Base-by-base conservation (phyloP, 2,888 invertebrate genomes). In the Carcina quercana region DNA sequence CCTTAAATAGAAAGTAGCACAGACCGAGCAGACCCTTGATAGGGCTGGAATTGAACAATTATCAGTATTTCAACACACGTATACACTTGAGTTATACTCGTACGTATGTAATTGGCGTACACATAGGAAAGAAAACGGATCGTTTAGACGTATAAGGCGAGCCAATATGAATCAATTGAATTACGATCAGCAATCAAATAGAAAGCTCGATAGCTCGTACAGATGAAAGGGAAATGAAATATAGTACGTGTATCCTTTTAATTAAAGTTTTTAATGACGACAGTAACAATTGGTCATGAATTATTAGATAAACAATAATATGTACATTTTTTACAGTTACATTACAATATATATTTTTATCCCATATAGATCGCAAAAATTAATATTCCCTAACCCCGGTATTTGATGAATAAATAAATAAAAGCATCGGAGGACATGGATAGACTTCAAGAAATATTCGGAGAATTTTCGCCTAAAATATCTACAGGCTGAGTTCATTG, bases 401-500 rank as follows among this genome's bases (percentile, higher is more conserved):
- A n/a, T n/a, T n/a, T n/a, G n/a, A n/a, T n/a, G n/a, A n/a, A n/a
- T n/a, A n/a, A n/a, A n/a, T n/a, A n/a, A n/a, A n/a, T n/a, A n/a
- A n/a, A n/a, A n/a, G n/a, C n/a, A n/a, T n/a, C n/a, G n/a, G n/a
- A n/a, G n/a, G n/a, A n/a, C n/a, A n/a, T n/a, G n/a, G n/a, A n/a
- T n/a, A n/a, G n/a, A n/a, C n/a, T n/a, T n/a, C n/a, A n/a, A n/a
- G n/a, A n/a, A n/a, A n/a, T n/a, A n/a, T n/a, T n/a, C n/a, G n/a
- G n/a, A n/a, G n/a, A n/a, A n/a, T n/a, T n/a, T n/a, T n/a, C n/a
- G n/a, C n/a, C 39, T 46, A 49, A 66, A 61, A 60, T 58, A 64
- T 55, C 55, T 40, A 39, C n/a, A n/a, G 35, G 34, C 26, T 35
- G 56, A 67, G 80, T 66, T 74, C 75, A 42, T 58, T 63, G 73